Conservation (phyloP, 2,888 invertebrate species). For the Phymatocera aterrima region DNA sequence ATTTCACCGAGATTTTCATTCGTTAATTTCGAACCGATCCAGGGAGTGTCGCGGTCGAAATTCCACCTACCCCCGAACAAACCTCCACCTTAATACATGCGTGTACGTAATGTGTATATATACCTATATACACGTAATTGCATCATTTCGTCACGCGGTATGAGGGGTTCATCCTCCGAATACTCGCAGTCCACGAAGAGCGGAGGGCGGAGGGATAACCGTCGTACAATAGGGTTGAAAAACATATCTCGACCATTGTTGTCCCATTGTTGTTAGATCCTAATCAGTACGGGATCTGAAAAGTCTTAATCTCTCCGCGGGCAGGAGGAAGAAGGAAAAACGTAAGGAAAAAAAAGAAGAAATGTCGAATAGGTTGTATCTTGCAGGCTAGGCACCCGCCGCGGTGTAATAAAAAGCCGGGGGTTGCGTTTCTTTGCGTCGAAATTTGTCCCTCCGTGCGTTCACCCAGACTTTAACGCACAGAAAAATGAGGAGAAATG, state of each 20-base stretch:
- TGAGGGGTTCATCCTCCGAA: neutral
- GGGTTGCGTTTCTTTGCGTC: neutral
- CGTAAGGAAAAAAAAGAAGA: neutral
- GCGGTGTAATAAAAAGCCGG: neutral
- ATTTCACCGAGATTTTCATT: neutral
- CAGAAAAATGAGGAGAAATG: too few species aligned
- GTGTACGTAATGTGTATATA: neutral
- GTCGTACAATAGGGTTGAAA: conserved; percentile 17
- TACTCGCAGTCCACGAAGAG: neutral
- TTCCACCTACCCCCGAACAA: neutral
- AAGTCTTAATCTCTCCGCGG: conserved; percentile 30
- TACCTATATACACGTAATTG: neutral
- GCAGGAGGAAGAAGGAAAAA: neutral
- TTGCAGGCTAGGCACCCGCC: too few species aligned
- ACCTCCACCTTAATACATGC: too few species aligned
- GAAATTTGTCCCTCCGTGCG: neutral
- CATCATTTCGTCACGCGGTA: neutral
- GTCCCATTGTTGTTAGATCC: conserved; percentile 37
- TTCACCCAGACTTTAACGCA: too few species aligned
- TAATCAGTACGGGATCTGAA: conserved; percentile 34
- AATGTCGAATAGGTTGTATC: too few species aligned
- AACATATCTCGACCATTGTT: conserved; percentile 18
- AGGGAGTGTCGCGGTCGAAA: neutral
- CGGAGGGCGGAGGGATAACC: neutral
- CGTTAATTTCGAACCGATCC: too few species aligned